Percentiles rank a stretch among this genome's conserved stretches.
phyloP scores from a whole-genome alignment of 2,888 invertebrate genomes.

The Ichneumon xanthorius region DNA sequence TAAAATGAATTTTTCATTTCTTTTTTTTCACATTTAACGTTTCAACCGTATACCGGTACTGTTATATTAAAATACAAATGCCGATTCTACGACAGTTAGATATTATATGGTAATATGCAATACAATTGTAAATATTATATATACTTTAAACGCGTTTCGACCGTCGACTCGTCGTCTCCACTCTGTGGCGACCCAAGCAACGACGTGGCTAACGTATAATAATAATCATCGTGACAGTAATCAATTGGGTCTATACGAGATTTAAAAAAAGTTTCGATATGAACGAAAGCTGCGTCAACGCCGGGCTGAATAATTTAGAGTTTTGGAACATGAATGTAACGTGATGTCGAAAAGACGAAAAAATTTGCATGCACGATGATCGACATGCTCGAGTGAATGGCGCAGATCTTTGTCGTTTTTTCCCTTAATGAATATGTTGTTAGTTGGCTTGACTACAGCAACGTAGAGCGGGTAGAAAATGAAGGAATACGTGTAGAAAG shows the following conservation, averaged over 20 bases:
- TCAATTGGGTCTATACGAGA: slow-evolving; percentile 50
- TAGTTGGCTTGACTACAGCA: slow-evolving; percentile 22
- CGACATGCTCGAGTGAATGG: slow-evolving; percentile 13
- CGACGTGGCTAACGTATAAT: slow-evolving; percentile 19
- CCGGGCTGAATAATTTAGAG: not conserved
- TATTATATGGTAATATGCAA: slow-evolving; percentile 72
- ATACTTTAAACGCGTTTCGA: slow-evolving; percentile 43
- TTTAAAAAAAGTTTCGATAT: not conserved
- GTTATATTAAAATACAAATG: slow-evolving; percentile 84
- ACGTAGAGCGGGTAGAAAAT: slow-evolving; percentile 44
- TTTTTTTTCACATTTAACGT: slow-evolving; percentile 28
- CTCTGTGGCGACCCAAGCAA: slow-evolving; percentile 36
- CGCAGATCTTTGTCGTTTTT: slow-evolving; percentile 25
- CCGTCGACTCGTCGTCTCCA: slow-evolving; percentile 23
- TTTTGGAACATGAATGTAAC: not conserved
- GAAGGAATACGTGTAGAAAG: slow-evolving; percentile 17
- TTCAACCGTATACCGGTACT: slow-evolving; percentile 68
- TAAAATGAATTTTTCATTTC: not conserved
- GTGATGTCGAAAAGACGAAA: not conserved
- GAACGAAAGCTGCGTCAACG: not conserved
- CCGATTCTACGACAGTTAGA: slow-evolving; percentile 78
- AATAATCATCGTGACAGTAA: slow-evolving; percentile 24
- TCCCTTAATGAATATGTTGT: slow-evolving; percentile 29
- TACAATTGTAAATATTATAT: slow-evolving; percentile 51
- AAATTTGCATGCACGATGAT: not conserved